Evolutionary conservation across 2,797 vertebrate species (phyloP), one percentile per base, ranked within the genome.

Genomic region (Sebastes nivosus): DNA sequence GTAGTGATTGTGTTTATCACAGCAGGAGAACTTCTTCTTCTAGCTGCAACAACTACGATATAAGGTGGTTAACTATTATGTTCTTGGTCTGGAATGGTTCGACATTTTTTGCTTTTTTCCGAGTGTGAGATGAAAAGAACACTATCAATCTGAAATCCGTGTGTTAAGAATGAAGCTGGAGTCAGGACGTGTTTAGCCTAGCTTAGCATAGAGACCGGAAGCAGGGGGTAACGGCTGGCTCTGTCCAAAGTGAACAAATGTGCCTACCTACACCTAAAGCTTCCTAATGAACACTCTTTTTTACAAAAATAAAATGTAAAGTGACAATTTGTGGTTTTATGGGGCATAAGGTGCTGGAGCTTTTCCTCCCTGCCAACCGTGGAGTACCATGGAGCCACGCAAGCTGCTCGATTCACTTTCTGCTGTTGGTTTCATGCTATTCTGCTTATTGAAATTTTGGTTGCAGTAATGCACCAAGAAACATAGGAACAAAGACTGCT

Each of bases 1-100:
- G 78, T 46, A 7, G 57, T 18, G 64, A 30, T 72, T 77, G 76
- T 82, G 74, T 80, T 81, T 42, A 77, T 82, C 75, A 20, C 52
- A 63, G 67, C 13, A 16, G 32, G 46, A 73, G 38, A 75, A 65
- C 57, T 38, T 69, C 32, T 60, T 72, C 67, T 67, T 24, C 42
- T 24, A 11, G 29, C 59, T 46, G 32, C 16, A 64, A 9, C 58
- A 72, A 13, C 69, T 9, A 11, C 1, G 0, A 52, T 20, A 18
- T 4, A 27, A 54, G 13, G n/a, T 25, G 42, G 60, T 24, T 75
- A 57, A 29, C 63, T 20, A 30, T 10, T 25, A 8, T 11, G n/a
- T 59, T 60, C 1, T 57, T 4, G 34, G 5, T 29, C 9, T 59
- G 25, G 25, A 52, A 57, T n/a, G 2, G 9, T 27, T 14, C 2